Evolutionary conservation across 2,113 vertebrate species (phyloP).

Genomic region (Urocynchramus pylzowi): DNA sequence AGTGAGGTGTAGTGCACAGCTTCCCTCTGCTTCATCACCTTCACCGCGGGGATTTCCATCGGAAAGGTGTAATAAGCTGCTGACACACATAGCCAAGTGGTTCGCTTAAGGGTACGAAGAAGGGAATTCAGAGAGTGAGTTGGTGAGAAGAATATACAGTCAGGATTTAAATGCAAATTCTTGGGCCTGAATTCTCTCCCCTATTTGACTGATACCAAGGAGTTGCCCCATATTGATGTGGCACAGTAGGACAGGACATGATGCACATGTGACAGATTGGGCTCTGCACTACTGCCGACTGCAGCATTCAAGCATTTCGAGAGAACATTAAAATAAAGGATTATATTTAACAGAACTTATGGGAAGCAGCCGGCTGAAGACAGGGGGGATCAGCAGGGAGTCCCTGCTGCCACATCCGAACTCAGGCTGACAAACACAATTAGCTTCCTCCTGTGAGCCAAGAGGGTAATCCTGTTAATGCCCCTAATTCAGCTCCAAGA

Average conservation of each 20-base stretch:
- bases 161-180: not conserved
- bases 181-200: not conserved
- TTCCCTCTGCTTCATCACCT: not conserved
- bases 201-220: accelerated
- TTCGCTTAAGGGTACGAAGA: accelerated
- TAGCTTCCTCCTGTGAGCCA: not conserved
- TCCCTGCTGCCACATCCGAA: not conserved
- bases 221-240: accelerated
- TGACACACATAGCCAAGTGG: not conserved
- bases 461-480: not conserved
- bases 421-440: not conserved
- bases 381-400: not conserved
- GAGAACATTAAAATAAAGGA: not conserved
- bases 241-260: accelerated
- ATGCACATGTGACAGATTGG: not conserved
- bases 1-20: accelerated
- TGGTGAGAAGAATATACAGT: accelerated
- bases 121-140: not conserved
- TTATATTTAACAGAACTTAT: accelerated
- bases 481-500: not conserved
- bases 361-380: accelerated
- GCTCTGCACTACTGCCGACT: not conserved
- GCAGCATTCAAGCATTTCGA: not conserved
- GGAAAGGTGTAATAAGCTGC: accelerated
- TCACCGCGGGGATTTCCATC: accelerated